These are phyloP conservation scores for Adoxophyes honmai DNA, from an alignment of 1,140 invertebrate species.

Conservation along the genomic window DNA sequence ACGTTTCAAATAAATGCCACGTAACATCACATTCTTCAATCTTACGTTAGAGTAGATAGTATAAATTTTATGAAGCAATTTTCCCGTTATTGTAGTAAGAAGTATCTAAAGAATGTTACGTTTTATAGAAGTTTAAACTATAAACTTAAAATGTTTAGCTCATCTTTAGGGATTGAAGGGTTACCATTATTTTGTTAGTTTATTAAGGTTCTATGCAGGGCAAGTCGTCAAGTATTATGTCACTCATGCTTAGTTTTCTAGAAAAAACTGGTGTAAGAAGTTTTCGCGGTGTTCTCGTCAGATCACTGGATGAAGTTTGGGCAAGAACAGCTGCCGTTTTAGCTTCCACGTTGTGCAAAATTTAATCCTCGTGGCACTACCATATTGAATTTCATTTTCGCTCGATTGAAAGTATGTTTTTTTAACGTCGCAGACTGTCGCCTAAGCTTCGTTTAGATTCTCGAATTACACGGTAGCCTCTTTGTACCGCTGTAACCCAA, in stretches of 20 bases:
- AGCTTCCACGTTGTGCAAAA: constrained; percentile 66
- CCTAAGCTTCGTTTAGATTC: constrained; percentile 59
- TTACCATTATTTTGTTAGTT: too few relatives aligned
- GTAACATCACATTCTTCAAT: constrained; percentile 35
- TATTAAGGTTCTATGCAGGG: too few relatives aligned
- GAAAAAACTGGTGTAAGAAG: too few relatives aligned
- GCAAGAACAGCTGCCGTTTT: constrained; percentile 64
- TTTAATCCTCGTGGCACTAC: constrained; percentile 65
- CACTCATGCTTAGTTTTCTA: too few relatives aligned
- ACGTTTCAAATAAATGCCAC: constrained; percentile 37
- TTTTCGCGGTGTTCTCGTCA: constrained; percentile 45
- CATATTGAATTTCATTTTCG: constrained; percentile 70
- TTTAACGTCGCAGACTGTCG: constrained; percentile 61
- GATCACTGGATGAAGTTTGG: constrained; percentile 53
- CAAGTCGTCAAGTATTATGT: too few relatives aligned
- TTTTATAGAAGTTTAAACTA: not conserved
- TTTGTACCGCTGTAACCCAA: constrained; percentile 50
- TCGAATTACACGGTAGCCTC: constrained; percentile 69
- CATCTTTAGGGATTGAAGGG: not conserved
- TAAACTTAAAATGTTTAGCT: not conserved
- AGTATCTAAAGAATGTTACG: constrained; percentile 22
- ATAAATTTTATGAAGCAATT: constrained; percentile 51
- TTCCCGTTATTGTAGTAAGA: constrained; percentile 34
- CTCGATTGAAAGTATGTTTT: constrained; percentile 65
- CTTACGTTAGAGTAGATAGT: constrained; percentile 27